Conservation (phyloP, 2,797 vertebrate genomes). For the Helarctos malayanus region DNA sequence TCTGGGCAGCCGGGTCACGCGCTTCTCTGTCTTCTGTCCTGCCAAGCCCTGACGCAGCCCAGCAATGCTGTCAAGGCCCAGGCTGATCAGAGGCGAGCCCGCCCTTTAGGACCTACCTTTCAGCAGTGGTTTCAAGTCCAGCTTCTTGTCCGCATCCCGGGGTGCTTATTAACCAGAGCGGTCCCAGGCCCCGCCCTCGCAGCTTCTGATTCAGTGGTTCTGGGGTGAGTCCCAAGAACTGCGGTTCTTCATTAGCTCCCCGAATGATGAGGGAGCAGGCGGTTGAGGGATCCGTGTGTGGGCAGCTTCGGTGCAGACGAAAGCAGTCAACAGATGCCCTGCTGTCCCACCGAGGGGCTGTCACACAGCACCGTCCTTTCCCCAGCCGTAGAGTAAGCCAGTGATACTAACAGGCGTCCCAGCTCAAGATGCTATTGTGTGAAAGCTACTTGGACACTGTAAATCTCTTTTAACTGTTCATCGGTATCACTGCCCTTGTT, state of each 20-base stretch:
- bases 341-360: not conserved
- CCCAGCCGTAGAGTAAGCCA: not conserved
- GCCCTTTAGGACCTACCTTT: not conserved
- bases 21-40: not conserved
- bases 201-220: not conserved
- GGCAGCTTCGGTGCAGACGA: not conserved
- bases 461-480: not conserved
- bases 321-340: not conserved
- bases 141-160: not conserved
- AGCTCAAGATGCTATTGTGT: not conserved
- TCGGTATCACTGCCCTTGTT: not conserved
- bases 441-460: not conserved
- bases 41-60: not conserved
- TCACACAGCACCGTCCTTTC: not conserved
- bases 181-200: not conserved
- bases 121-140: not conserved
- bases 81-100: not conserved
- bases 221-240: not conserved
- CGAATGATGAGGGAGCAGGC: not conserved
- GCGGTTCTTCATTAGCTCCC: not conserved
- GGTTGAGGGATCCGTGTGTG: not conserved
- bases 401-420: rapidly evolving
- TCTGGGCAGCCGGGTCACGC: not conserved
- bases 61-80: not conserved
- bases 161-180: not conserved